Percentiles rank a stretch among this genome's conserved stretches.
phyloP scores from a whole-genome alignment of 2,797 vertebrate species.

The Falco peregrinus region DNA sequence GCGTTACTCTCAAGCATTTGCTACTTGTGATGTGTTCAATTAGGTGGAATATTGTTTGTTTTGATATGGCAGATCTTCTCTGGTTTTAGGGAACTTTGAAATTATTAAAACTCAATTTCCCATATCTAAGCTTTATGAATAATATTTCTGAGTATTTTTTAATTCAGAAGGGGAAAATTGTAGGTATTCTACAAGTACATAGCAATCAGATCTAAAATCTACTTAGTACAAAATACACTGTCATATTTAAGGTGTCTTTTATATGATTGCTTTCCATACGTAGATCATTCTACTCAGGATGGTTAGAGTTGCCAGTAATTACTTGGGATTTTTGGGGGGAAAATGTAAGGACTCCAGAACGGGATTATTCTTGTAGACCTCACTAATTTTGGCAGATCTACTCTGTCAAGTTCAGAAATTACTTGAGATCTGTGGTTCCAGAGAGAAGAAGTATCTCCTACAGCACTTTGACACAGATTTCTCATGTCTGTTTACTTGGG shows the following conservation, averaged over 20 bases:
- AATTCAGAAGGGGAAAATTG: neutral
- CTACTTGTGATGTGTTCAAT: neutral
- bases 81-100: neutral
- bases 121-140: neutral
- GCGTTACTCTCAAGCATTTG: neutral
- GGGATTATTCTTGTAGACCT: neutral
- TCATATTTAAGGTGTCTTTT: neutral
- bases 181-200: neutral
- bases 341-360: neutral
- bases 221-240: rapidly evolving
- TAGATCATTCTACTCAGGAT: neutral
- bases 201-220: neutral
- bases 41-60: neutral
- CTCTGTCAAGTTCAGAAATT: neutral
- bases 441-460: neutral
- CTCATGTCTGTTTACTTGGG: neutral
- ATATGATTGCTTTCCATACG: neutral
- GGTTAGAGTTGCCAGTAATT: neutral
- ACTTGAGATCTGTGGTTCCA: neutral
- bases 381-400: neutral
- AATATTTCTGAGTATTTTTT: neutral
- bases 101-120: neutral
- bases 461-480: neutral
- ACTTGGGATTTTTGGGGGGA: neutral
- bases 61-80: neutral